phyloP scores from a whole-genome alignment of 2,888 invertebrate species.

The Noctua comes region DNA sequence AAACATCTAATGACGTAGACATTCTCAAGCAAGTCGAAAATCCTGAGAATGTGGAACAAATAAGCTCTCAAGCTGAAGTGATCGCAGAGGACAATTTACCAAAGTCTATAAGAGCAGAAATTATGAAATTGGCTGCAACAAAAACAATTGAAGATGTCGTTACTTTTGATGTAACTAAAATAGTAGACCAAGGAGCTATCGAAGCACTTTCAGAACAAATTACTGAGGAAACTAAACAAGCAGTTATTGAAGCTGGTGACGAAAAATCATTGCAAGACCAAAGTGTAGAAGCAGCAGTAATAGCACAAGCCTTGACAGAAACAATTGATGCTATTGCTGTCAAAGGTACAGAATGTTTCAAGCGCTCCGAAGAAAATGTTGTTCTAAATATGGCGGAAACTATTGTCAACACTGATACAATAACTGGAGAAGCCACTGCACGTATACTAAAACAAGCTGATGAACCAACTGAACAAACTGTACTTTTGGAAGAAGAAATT shows the following conservation, averaged over 20 bases:
- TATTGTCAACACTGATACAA: neutral
- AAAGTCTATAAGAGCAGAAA: neutral
- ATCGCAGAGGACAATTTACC: neutral
- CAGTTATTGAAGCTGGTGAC: neutral
- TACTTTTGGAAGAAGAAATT: neutral
- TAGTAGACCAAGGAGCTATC: neutral
- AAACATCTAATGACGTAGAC: neutral
- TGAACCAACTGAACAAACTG: neutral
- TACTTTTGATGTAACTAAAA: neutral
- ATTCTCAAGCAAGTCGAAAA: neutral
- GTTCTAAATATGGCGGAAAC: neutral
- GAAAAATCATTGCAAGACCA: neutral
- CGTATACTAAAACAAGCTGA: neutral
- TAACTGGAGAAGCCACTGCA: neutral
- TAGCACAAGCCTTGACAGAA: conserved; percentile 4
- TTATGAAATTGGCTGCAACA: neutral
- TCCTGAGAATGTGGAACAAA: neutral
- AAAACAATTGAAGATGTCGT: neutral
- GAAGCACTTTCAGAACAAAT: neutral
- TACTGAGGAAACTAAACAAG: neutral
- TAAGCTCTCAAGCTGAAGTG: neutral
- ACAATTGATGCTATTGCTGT: neutral
- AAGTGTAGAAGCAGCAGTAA: neutral
- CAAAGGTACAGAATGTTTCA: neutral
- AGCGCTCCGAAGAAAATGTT: neutral